These are phyloP conservation scores for Triplophysa bombifrons DNA, from an alignment of 2,797 vertebrate species.

Conservation along the genomic window DNA sequence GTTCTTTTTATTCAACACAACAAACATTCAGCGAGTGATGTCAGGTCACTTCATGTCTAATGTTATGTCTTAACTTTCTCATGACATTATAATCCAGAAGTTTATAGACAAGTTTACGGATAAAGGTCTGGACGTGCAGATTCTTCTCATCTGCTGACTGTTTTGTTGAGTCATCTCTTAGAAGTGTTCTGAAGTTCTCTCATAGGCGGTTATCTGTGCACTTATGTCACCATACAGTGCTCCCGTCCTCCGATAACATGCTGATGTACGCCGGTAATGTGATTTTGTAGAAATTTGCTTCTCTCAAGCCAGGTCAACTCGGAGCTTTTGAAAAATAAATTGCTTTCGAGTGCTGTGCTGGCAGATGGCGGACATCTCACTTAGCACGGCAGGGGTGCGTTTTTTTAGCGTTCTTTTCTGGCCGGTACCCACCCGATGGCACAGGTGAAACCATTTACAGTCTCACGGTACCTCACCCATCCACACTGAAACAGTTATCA, in stretches of 20 bases:
- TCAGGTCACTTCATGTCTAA: slow-evolving; percentile 69
- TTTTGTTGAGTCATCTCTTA: slow-evolving; percentile 41
- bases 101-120: not conserved
- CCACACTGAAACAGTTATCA: slow-evolving; percentile 96
- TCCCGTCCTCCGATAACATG: slow-evolving; percentile 27
- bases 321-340: slow-evolving; percentile 81
- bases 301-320: slow-evolving; percentile 74
- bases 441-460: slow-evolving; percentile 93
- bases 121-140: not conserved
- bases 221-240: slow-evolving; percentile 30
- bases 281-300: slow-evolving; percentile 71
- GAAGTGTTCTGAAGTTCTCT: slow-evolving; percentile 55
- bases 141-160: not conserved
- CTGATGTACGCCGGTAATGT: slow-evolving; percentile 60
- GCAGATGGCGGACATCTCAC: slow-evolving; percentile 85
- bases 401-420: slow-evolving; percentile 67
- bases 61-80: slow-evolving; percentile 28
- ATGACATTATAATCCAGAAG: slow-evolving; percentile 3
- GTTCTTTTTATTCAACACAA: too few relatives aligned
- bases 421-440: slow-evolving; percentile 55
- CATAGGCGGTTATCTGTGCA: slow-evolving; percentile 47
- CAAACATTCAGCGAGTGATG: not conserved
- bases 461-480: slow-evolving; percentile 90
- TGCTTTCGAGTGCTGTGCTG: slow-evolving; percentile 80
- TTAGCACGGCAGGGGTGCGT: slow-evolving; percentile 79